A percentile compares a stretch with the other conserved stretches of the same genome.
These are phyloP conservation scores for Brotula barbata DNA, from an alignment of 2,797 vertebrate species.

Conservation along the genomic window DNA sequence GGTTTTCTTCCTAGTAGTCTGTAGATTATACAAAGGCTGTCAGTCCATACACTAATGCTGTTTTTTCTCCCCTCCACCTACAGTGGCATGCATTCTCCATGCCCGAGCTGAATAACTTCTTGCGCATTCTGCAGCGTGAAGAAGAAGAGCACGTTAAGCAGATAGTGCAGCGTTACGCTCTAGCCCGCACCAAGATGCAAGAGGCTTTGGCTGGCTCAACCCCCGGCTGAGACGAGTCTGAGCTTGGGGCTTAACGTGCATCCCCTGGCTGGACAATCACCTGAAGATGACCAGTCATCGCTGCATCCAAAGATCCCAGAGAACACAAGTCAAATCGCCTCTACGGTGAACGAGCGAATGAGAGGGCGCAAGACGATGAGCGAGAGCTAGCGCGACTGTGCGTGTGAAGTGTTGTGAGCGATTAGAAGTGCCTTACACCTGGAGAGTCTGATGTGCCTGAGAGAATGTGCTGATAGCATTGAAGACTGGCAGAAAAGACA, in stretches of 20 bases:
- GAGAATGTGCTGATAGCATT: constrained; percentile 73
- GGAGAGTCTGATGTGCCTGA: constrained; percentile 80
- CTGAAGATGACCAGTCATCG: constrained; percentile 52
- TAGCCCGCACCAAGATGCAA: constrained; percentile 86
- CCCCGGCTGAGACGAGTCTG: constrained; percentile 79
- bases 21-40: not conserved
- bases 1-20: too few species aligned
- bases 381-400: constrained; percentile 74
- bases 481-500: constrained; percentile 61
- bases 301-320: constrained; percentile 71
- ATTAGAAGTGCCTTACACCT: constrained; percentile 80
- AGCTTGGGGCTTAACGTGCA: constrained; percentile 45
- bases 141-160: constrained; percentile 91
- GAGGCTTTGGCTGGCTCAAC: constrained; percentile 82
- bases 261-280: constrained; percentile 51
- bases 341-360: constrained; percentile 73
- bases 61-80: not conserved
- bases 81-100: constrained; percentile 95
- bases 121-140: constrained; percentile 90
- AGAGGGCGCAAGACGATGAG: constrained; percentile 65
- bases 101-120: constrained; percentile 92
- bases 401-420: constrained; percentile 74
- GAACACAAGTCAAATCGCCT: constrained; percentile 61
- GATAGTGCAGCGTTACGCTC: constrained; percentile 86
- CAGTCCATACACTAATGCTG: not conserved